Evolutionary conservation across 1,140 invertebrate species (phyloP), one percentile per base, ranked within the genome.

Genomic region (Meloidogyne hapla): DNA sequence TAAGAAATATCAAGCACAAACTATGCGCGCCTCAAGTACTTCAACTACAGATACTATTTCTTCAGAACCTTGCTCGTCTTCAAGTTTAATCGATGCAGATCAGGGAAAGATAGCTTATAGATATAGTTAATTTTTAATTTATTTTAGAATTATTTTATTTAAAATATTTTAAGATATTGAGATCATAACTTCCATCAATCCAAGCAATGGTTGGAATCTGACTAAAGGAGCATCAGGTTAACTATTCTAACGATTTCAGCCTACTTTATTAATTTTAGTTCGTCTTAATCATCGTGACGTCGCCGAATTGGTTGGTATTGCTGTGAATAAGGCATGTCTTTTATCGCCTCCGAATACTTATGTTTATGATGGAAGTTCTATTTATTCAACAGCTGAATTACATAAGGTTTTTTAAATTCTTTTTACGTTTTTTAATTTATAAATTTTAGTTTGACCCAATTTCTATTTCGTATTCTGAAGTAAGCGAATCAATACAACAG

Each of bases 161-260:
- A 6, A 56, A 56, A 6, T n/a, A n/a, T 56, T 56, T 56, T n/a
- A n/a, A 56, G 79, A 80, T 68, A 67, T 80, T 15, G 66, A 78
- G 10, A 71, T 80, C 10, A 56, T 68, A 15, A 33, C 48, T 6
- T 56, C 48, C 8, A 18, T n/a, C n/a, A 56, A 74, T 64, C 25
- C 68, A 33, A 26, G 8, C 10, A 64, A 42, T 26, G 18, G 15
- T 23, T 80, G 78, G 77, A 79, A 78, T 42, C 26, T 78, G 13
- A 77, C 78, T 21, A 77, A 78, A 26, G 77, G 76, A n/a, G n/a
- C n/a, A 18, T 72, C 77, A n/a, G 77, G 78, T 71, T 79, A 80
- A 68, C 71, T 28, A 25, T 6, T 33, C 33, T 6, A n/a, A 6
- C n/a, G n/a, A n/a, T 56, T 56, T 56, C 3, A n/a, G 6, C 8